These are phyloP conservation scores for Octonoba sinensis DNA, from an alignment of 2,888 invertebrate genomes.

Conservation along the genomic window DNA sequence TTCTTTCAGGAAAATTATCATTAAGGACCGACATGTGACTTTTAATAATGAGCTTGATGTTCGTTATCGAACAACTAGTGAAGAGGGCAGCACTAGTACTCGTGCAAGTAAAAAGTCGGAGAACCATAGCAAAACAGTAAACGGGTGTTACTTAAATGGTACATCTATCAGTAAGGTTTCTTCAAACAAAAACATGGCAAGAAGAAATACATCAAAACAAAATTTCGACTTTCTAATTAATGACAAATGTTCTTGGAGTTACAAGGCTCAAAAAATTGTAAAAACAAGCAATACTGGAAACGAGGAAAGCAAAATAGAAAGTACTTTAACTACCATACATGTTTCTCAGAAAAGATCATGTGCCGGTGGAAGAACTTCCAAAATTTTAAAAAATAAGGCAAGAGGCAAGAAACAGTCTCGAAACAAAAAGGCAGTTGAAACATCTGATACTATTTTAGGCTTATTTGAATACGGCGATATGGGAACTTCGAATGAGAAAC, in stretches of 20 bases:
- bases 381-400: too few relatives aligned
- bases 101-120: background rate
- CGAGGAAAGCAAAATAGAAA: too few relatives aligned
- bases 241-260: constrained; percentile 51
- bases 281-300: background rate
- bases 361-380: too few relatives aligned
- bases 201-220: constrained; percentile 6
- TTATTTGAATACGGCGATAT: too few relatives aligned
- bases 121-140: background rate
- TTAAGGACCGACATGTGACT: constrained; percentile 13
- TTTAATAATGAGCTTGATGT: constrained; percentile 45
- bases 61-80: constrained; percentile 46
- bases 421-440: too few relatives aligned
- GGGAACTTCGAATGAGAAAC: too few relatives aligned
- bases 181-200: background rate
- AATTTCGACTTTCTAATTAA: constrained; percentile 33
- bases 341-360: too few relatives aligned
- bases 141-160: too few relatives aligned
- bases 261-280: constrained; percentile 18
- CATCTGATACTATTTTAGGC: too few relatives aligned
- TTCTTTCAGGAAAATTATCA: background rate
- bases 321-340: too few relatives aligned
- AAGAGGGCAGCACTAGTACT: constrained; percentile 37
- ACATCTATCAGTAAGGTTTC: background rate
- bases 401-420: too few relatives aligned